Percentiles rank a stretch among this genome's conserved stretches.
phyloP scores from a whole-genome alignment of 2,113 vertebrate species.

The Trematocara stigmaticum region DNA sequence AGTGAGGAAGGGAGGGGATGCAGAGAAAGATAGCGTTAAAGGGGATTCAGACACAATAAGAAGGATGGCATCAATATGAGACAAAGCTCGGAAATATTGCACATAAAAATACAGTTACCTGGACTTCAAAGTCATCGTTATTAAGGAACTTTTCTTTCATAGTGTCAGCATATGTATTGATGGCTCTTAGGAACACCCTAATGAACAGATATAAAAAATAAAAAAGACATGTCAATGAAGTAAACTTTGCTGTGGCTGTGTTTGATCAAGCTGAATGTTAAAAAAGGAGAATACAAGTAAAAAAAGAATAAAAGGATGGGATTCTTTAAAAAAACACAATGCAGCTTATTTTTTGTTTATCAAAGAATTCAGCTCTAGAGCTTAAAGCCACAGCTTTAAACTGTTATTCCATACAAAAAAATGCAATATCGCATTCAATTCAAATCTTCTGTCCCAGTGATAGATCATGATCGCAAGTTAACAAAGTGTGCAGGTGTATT shows the following conservation, averaged over 20 bases:
- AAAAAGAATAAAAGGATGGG: background rate
- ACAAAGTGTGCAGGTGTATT: background rate
- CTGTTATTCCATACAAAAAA: background rate
- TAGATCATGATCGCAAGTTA: background rate
- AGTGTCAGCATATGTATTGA: slow-evolving; percentile 94
- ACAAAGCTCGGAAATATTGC: background rate
- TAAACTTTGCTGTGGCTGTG: background rate
- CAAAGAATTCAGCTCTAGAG: background rate
- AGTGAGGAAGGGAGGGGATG: background rate
- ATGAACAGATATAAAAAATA: background rate
- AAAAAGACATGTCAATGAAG: background rate
- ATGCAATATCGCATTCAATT: slow-evolving; percentile 2
- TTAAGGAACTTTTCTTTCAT: slow-evolving; percentile 97
- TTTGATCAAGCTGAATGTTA: background rate
- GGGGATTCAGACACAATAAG: background rate
- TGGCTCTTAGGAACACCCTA: slow-evolving; percentile 92
- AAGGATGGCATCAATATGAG: background rate
- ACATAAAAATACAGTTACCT: slow-evolving; percentile 69
- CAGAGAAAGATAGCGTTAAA: background rate
- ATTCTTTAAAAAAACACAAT: background rate
- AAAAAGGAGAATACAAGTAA: background rate
- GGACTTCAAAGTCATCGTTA: slow-evolving; percentile 92
- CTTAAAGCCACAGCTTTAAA: background rate
- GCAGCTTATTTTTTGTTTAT: background rate
- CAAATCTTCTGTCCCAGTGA: slow-evolving; percentile 2